Evolutionary conservation across 2,113 vertebrate species (phyloP).

Genomic region (Butorides virescens): DNA sequence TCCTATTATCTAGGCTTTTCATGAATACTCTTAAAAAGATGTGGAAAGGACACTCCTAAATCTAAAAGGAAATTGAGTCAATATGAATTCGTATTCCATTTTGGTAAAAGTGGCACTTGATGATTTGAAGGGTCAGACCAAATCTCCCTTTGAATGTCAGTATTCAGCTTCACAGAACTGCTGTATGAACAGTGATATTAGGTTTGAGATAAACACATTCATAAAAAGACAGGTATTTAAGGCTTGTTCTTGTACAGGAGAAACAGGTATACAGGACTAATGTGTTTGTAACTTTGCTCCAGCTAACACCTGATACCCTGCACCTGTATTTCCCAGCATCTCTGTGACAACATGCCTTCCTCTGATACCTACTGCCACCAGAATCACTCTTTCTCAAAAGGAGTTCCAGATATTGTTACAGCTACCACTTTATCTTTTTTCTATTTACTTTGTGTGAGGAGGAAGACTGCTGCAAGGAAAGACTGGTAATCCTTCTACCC

Average conservation of each 20-base stretch:
- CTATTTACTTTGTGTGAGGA: not conserved
- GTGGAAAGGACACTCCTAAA: constrained; percentile 48
- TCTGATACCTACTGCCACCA: not conserved
- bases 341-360: not conserved
- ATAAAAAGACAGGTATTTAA: not conserved
- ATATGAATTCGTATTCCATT: constrained; percentile 65
- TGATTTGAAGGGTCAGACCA: constrained; percentile 40
- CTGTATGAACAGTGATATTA: not conserved
- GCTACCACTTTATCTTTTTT: not conserved
- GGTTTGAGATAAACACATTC: not conserved
- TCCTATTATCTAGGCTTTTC: constrained; percentile 58
- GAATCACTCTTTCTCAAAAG: not conserved
- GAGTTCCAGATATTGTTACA: not conserved
- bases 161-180: not conserved
- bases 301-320: not conserved
- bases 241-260: not conserved
- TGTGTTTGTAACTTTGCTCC: not conserved
- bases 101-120: constrained; percentile 47
- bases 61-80: constrained; percentile 59
- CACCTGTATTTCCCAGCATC: not conserved
- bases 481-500: not conserved
- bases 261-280: not conserved
- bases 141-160: constrained; percentile 3
- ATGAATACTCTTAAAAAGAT: constrained; percentile 57
- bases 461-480: not conserved